Base-by-base conservation (phyloP, 2,113 vertebrate species). In the Sander vitreus region DNA sequence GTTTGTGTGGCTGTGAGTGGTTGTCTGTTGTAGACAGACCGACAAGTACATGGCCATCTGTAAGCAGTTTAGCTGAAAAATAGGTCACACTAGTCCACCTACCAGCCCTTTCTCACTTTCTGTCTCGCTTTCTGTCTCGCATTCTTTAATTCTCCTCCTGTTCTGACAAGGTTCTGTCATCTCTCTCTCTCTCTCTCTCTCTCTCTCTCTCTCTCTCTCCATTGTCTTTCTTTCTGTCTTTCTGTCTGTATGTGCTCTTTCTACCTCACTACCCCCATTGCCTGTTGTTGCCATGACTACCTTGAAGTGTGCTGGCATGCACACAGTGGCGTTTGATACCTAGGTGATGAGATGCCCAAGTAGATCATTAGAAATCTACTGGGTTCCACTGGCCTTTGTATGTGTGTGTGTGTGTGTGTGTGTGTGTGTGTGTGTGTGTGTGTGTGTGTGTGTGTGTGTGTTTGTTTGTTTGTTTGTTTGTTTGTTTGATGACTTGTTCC, bases 261-360 rank as follows among this genome's bases (percentile, higher is more conserved):
- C 87, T 84, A 59, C 85, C 77, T 89, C 85, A 79, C 88, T 91
- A 87, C 83, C 65, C 73, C 81, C 78, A 67, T 89, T n/a, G 36
- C 80, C 87, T 87, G 80, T 81, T 89, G 93, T 94, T 93, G 90
- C 94, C 92, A 95, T 94, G 93, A 68, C 90, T 86, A 95, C 94
- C 68, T 77, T 5, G 51, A 80, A 81, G 80, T 91, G 86, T 93
- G 87, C 76, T 88, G 92, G 92, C 91, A 94, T 92, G 86, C 90
- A 85, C 80, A 85, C 33, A 76, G 75, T 84, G 48, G 73, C 60
- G 48, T 86, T 85, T 71, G 88, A 89, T 88, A 79, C 84, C 85
- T 72, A 69, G 86, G 89, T 75, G 87, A 92, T 58, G 72, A 85
- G 81, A 90, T 69, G 76, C 87, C 93, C 76, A 91, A 87, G 84